Percentiles rank a stretch among this genome's conserved stretches.
Evolutionary conservation across 1,140 invertebrate species (phyloP).

Genomic region (Philotrypesis tridentata): DNA sequence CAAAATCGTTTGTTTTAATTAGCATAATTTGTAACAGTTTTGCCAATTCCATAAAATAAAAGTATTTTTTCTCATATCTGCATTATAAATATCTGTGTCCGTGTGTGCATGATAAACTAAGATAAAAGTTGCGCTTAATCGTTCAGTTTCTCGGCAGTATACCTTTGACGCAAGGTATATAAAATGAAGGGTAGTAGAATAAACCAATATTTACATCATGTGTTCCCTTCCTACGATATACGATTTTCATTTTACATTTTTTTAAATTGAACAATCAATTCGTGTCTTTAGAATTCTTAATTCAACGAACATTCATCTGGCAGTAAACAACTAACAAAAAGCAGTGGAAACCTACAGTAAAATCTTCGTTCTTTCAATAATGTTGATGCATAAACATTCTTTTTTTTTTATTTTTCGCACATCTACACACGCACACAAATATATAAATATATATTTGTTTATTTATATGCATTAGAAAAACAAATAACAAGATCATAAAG

Average conservation of each 20-base stretch:
- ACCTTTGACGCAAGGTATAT: not conserved
- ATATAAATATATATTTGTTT: not conserved
- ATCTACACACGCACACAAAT: not conserved
- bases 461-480: not conserved
- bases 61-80: not conserved
- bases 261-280: not conserved
- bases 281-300: not conserved
- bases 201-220: slow-evolving; percentile 10
- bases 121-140: slow-evolving; percentile 3
- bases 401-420: not conserved
- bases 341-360: not conserved
- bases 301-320: not conserved
- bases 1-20: not conserved
- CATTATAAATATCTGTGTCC: not conserved
- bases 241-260: not conserved
- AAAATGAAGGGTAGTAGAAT: not conserved
- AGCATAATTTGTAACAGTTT: not conserved
- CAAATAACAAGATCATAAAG: not conserved
- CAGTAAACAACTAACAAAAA: not conserved
- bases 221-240: not conserved
- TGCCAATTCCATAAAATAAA: not conserved
- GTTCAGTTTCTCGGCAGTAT: not conserved
- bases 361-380: not conserved
- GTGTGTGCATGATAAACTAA: not conserved
- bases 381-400: not conserved